Percentiles rank a stretch among this genome's conserved stretches.
phyloP scores from a whole-genome alignment of 2,797 vertebrate genomes.

The Hippoglossus hippoglossus region DNA sequence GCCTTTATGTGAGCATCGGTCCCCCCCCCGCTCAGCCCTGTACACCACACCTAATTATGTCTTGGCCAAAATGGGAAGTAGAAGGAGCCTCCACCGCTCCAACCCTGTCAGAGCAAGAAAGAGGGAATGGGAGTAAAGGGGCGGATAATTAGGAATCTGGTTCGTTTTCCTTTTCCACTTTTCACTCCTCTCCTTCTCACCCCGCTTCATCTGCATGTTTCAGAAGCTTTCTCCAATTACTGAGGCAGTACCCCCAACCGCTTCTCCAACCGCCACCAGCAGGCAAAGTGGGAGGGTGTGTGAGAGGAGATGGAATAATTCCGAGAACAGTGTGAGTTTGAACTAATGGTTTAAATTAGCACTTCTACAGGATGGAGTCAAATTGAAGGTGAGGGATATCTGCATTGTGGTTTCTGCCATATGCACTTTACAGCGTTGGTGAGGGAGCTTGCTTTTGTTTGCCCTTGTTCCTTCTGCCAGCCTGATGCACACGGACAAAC shows the following conservation, averaged over 20 bases:
- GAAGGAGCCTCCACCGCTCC: constrained; percentile 47
- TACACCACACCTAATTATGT: constrained; percentile 73
- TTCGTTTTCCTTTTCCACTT: constrained; percentile 68
- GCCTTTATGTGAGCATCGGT: constrained; percentile 65
- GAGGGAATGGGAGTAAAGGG: constrained; percentile 43
- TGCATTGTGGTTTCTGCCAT: constrained; percentile 15
- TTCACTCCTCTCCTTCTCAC: constrained; percentile 59
- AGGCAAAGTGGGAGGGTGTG: constrained; percentile 48
- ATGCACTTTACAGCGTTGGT: constrained; percentile 1
- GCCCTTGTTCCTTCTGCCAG: constrained; percentile 14
- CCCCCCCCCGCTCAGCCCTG: constrained; percentile 50
- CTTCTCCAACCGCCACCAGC: constrained; percentile 68
- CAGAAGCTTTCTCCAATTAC: constrained; percentile 81
- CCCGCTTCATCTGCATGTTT: constrained; percentile 83
- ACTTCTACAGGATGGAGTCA: constrained; percentile 29
- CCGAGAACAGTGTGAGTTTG: constrained; percentile 66
- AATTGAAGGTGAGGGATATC: constrained; percentile 32
- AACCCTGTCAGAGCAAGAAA: constrained; percentile 56
- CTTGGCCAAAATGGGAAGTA: constrained; percentile 56
- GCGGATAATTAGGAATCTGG: constrained; percentile 77
- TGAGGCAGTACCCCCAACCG: constrained; percentile 62
- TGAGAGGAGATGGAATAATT: constrained; percentile 52
- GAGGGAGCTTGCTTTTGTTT: constrained; percentile 3
- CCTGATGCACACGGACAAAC: constrained; percentile 23
- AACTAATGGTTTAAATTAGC: constrained; percentile 75